Evolutionary conservation across 1,140 invertebrate species (phyloP), one percentile per base, ranked within the genome.

Genomic region (Aphelenchoides besseyi): DNA sequence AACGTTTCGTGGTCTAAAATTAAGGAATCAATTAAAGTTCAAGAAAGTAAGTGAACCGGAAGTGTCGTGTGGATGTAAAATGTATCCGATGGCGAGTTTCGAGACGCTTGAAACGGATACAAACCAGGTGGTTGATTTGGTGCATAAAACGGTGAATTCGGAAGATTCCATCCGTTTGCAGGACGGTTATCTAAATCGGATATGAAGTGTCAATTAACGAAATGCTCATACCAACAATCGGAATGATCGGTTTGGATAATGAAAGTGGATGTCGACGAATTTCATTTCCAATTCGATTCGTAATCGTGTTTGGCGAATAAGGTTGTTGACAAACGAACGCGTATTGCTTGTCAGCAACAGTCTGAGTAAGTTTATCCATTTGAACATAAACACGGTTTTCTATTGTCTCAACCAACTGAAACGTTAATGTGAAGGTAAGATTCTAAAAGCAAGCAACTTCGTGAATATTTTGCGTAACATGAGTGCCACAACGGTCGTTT

Each of bases 401-500:
- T 16, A 74, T 30, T 26, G 68, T 76, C n/a, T 74, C 73, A 2
- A 74, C 29, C 16, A 74, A 33, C 72, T 73, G 29, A 32, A n/a
- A 72, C 2, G 3, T 9, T 12, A 3, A 71, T 0, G 35, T 3
- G 3, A 12, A 3, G n/a, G 30, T 23, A 70, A 2, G n/a, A 35
- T 9, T 18, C 1, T 26, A 1, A 67, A 73, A 48, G n/a, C 5
- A 28, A 29, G 16, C 23, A 71, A 83, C 80, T 73, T 82, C 76
- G 76, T 75, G 57, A 18, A 76, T 79, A 41, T 83, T 83, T 55
- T 76, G 72, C 26, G 74, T 79, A 1, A 76, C 29, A 36, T 69
- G 72, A 28, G 81, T 82, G 26, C 80, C 80, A 69, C 80, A 82
- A 12, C 70, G 59, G 64, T 79, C 72, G 16, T 71, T 57, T 16